phyloP scores from a whole-genome alignment of 92 coral and sea anemone species.

The Phenganax stokvisi region DNA sequence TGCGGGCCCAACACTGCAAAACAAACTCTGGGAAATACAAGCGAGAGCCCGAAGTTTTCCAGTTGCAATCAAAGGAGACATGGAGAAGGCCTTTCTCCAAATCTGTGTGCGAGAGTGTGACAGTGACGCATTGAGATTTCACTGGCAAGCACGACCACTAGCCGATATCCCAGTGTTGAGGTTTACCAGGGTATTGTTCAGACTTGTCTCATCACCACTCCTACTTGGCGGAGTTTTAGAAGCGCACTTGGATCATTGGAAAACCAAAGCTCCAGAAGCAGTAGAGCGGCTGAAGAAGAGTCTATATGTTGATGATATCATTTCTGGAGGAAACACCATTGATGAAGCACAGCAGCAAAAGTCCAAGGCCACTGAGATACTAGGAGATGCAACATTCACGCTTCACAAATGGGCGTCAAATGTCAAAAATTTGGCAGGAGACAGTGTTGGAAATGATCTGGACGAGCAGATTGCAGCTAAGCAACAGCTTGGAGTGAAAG shows the following conservation, averaged over 20 bases:
- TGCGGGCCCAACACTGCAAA: background rate
- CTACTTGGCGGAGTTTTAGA: background rate
- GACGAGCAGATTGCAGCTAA: background rate
- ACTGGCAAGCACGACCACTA: background rate
- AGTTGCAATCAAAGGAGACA: background rate
- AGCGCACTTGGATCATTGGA: background rate
- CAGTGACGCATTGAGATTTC: background rate
- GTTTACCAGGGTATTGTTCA: background rate
- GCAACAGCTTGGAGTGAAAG: background rate
- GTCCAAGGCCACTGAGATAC: background rate
- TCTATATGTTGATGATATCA: background rate
- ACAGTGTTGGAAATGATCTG: too few relatives aligned
- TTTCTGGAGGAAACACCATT: background rate
- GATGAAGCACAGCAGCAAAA: background rate
- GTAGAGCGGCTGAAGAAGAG: background rate
- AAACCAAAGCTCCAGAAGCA: background rate
- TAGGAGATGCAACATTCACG: background rate
- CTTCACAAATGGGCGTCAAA: slow-evolving; percentile 8
- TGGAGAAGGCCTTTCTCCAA: background rate
- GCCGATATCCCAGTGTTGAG: background rate
- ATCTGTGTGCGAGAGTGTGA: background rate
- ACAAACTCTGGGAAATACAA: background rate
- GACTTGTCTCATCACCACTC: background rate
- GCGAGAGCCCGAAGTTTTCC: background rate
- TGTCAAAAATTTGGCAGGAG: background rate